Evolutionary conservation across 2,888 invertebrate species (phyloP), one percentile per base, ranked within the genome.

Genomic region (Polyommatus iphigenia): DNA sequence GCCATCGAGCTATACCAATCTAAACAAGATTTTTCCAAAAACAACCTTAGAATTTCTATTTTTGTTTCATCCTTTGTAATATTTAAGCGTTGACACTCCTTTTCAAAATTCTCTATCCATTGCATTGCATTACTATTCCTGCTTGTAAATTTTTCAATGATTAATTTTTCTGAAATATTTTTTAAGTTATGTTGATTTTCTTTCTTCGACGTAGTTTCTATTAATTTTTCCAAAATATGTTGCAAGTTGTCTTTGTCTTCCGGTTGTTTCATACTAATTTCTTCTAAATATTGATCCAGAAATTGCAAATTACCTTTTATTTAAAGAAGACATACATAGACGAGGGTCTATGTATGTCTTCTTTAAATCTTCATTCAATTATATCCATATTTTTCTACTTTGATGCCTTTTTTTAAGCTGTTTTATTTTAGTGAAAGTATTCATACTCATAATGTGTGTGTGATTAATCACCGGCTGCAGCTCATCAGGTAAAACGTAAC

Each of bases 371-470:
- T 36, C 73, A 73, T 73, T 10, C 46, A 73, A 73, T 73, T 73
- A 46, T 73, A 73, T 41, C 73, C 73, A 73, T 46, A 73, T 41
- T 41, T 73, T 73, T 41, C 73, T 73, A 73, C 41, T 73, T 73
- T 73, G 73, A 73, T 73, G 41, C 46, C 73, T 73, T 41, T 73
- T 41, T 10, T 46, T 46, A 46, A 46, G 13, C 46, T 46, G 46
- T 46, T 46, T 46, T 46, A 73, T 36, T 73, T 20, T 41, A 41
- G 41, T 15, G 41, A 73, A 73, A 73, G 41, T 73, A 41, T 73
- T 73, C 73, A 92, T 94, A 94, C 85, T 54, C 13, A 59, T 20
- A 76, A 78, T 76, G 36, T 71, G 20, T 71, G 71, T 71, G 71
- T 71, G 71, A 76, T 76, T 76, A 54, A 71, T 76, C 32, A 76